Base-by-base conservation (phyloP, 2,888 invertebrate species). In the Caenorhabditis parvicauda region DNA sequence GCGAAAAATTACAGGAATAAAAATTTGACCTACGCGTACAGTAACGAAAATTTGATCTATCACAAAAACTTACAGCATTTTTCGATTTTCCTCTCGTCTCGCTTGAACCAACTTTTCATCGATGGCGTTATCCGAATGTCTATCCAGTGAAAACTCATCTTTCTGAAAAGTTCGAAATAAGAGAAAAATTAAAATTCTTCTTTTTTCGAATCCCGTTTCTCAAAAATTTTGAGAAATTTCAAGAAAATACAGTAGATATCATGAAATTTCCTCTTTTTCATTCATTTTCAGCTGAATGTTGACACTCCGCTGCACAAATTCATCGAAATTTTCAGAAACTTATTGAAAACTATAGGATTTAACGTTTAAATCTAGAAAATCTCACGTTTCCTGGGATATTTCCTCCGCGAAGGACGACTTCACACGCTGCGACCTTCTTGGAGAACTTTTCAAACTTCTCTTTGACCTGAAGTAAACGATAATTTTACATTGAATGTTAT, bases 51-150 rank as follows among this genome's bases (percentile, higher is more conserved):
- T n/a, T n/a, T n/a, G n/a, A n/a, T n/a, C n/a, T n/a, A 19, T 12
- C 19, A 45, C 19, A 50, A 46, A 14, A 19, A 50, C 43, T 32
- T 19, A 51, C 53, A 59, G 59, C 58, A 62, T 67, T 55, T 62
- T 66, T 19, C 55, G 42, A 43, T 54, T 67, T 37, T 63, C 65
- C 17, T 59, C 63, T n/a, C 55, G 46, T 28, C 49, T 38, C 12
- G 47, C 64, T 38, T 54, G 24, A 12, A 54, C 54, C 28, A 74
- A 52, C 28, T 59, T 68, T 38, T 74, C 73, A 28, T 72, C 70
- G 25, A 76, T 63, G 14, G 59, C 63, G 17, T 63, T 65, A 38
- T 76, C 76, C 32, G 75, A 76, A 48, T 71, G 70, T 21, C 76
- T 65, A 53, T 76, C 72, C 51, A 71, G 63, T 28, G 70, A 74